Evolutionary conservation across 2,113 vertebrate species (phyloP).

Genomic region (Pygathrix nemaeus): DNA sequence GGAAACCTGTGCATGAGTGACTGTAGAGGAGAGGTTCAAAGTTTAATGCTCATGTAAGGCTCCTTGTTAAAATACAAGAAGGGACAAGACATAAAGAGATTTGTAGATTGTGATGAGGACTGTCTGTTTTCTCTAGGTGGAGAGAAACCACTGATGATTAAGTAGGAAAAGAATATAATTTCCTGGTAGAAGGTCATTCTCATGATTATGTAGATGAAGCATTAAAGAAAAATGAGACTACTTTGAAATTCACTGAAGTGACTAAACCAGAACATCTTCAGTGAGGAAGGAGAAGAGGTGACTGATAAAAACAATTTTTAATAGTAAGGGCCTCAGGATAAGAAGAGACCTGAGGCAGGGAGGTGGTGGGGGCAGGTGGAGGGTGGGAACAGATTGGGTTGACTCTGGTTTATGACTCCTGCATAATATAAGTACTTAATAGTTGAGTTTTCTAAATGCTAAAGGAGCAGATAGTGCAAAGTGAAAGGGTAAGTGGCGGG

Average conservation of each 20-base stretch:
- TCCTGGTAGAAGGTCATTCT: not conserved
- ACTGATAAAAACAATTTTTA: not conserved
- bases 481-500: not conserved
- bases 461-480: not conserved
- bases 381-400: not conserved
- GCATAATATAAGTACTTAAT: not conserved
- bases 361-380: too few species aligned
- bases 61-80: not conserved
- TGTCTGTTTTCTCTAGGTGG: not conserved
- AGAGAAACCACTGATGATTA: not conserved
- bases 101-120: not conserved
- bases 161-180: not conserved
- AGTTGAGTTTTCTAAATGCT: not conserved
- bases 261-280: not conserved
- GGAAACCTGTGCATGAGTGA: not conserved
- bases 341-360: not conserved
- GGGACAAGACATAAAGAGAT: not conserved
- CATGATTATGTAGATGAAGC: not conserved
- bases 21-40: not conserved
- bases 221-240: not conserved
- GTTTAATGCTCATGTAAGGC: not conserved
- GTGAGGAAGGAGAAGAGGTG: not conserved
- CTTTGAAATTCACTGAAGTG: not conserved
- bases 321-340: not conserved
- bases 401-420: not conserved